These are phyloP conservation scores for Phallusia fumigata DNA, from an alignment of 23 tunicate genomes.

Conservation along the genomic window DNA sequence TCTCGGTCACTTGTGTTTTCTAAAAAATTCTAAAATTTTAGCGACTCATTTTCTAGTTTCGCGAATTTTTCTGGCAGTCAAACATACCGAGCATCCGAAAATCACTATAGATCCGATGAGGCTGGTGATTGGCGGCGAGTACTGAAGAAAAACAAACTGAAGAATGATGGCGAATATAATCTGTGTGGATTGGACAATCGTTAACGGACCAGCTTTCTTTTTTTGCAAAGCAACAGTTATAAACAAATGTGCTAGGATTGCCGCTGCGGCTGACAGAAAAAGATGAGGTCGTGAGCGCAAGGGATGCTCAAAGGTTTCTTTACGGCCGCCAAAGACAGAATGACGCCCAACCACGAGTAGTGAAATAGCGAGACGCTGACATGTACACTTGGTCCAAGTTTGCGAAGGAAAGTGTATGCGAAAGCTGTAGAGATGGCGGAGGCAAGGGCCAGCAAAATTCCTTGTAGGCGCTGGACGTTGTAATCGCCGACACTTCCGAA, in stretches of 20 bases:
- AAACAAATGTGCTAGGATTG: background rate
- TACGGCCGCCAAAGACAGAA: background rate
- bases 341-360: background rate
- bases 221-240: conserved; percentile 3
- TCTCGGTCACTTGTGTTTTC: too few species aligned
- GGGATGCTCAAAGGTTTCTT: background rate
- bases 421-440: background rate
- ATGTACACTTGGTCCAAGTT: background rate
- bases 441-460: background rate
- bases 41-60: too few species aligned
- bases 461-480: background rate
- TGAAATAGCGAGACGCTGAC: background rate
- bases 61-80: background rate
- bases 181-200: background rate
- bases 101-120: background rate
- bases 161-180: background rate
- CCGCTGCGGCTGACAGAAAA: background rate
- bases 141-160: background rate
- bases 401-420: background rate
- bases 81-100: background rate
- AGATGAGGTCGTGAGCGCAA: background rate
- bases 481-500: background rate
- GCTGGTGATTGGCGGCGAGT: background rate
- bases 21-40: too few species aligned
- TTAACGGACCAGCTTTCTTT: background rate